phyloP scores from a whole-genome alignment of 2,888 invertebrate species.

The Orchestes rusci region DNA sequence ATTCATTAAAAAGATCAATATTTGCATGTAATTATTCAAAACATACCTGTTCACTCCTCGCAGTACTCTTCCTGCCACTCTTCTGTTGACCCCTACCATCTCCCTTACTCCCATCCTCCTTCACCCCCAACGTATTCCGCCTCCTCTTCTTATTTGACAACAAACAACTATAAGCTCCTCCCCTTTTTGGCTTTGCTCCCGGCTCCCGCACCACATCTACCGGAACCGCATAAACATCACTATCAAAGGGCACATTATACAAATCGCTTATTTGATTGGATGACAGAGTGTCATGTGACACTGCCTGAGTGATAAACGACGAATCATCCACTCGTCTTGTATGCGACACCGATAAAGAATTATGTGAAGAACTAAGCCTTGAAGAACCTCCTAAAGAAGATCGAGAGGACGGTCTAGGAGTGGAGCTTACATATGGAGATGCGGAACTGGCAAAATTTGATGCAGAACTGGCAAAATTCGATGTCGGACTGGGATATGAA shows the following conservation, averaged over 20 bases:
- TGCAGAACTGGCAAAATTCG: slow-evolving; percentile 16
- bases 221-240: slow-evolving; percentile 81
- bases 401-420: slow-evolving; percentile 57
- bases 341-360: slow-evolving; percentile 63
- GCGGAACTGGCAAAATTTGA: slow-evolving; percentile 20
- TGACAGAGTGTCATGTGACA: slow-evolving; percentile 74
- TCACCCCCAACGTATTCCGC: slow-evolving; percentile 22
- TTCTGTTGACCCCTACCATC: slow-evolving; percentile 1
- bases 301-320: slow-evolving; percentile 81
- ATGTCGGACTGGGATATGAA: slow-evolving; percentile 13
- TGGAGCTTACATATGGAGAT: slow-evolving; percentile 17
- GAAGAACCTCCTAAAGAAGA: slow-evolving; percentile 69
- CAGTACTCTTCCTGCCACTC: slow-evolving; percentile 8
- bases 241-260: slow-evolving; percentile 84
- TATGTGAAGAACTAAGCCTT: slow-evolving; percentile 79
- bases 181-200: slow-evolving; percentile 45
- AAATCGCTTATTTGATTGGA: slow-evolving; percentile 75
- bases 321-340: slow-evolving; percentile 76
- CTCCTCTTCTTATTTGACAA: slow-evolving; percentile 21
- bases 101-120: slow-evolving; percentile 15
- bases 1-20: neutral
- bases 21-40: no score
- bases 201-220: slow-evolving; percentile 67
- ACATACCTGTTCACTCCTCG: slow-evolving; percentile 15
- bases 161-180: slow-evolving; percentile 37